These are phyloP conservation scores for Sminthurides aquaticus DNA, from an alignment of 2,888 invertebrate species.

Conservation along the genomic window DNA sequence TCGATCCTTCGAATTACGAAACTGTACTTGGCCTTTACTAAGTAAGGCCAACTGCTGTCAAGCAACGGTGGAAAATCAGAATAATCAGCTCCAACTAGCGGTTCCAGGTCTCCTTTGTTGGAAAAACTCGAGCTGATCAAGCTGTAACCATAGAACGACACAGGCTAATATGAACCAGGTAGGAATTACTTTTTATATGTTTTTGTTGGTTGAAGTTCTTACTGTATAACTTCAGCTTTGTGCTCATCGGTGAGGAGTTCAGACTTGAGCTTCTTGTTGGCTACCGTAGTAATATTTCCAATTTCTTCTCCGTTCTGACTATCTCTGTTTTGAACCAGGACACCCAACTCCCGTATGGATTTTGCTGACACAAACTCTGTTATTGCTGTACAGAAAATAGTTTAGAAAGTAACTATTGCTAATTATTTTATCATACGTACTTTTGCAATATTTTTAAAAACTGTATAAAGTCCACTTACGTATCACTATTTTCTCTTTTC, in stretches of 20 bases:
- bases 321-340: slow-evolving; percentile 51
- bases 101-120: slow-evolving; percentile 75
- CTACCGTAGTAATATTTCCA: background rate
- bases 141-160: slow-evolving; percentile 50
- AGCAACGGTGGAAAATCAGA: slow-evolving; percentile 64
- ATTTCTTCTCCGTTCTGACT: slow-evolving; percentile 48
- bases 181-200: no score
- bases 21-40: slow-evolving; percentile 59
- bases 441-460: no score
- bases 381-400: slow-evolving; percentile 22
- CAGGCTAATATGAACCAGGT: no score
- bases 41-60: slow-evolving; percentile 60
- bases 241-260: slow-evolving; percentile 58
- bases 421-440: no score
- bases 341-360: slow-evolving; percentile 15
- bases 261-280: slow-evolving; percentile 43
- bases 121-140: slow-evolving; percentile 79
- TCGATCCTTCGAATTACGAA: slow-evolving; percentile 56
- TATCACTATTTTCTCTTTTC: slow-evolving; percentile 69
- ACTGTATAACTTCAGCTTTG: slow-evolving; percentile 64
- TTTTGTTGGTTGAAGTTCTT: no score
- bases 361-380: slow-evolving; percentile 24
- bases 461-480: no score
- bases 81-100: slow-evolving; percentile 62
- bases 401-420: no score